phyloP scores from a whole-genome alignment of 2,888 invertebrate species.

The Acrobasis suavella region DNA sequence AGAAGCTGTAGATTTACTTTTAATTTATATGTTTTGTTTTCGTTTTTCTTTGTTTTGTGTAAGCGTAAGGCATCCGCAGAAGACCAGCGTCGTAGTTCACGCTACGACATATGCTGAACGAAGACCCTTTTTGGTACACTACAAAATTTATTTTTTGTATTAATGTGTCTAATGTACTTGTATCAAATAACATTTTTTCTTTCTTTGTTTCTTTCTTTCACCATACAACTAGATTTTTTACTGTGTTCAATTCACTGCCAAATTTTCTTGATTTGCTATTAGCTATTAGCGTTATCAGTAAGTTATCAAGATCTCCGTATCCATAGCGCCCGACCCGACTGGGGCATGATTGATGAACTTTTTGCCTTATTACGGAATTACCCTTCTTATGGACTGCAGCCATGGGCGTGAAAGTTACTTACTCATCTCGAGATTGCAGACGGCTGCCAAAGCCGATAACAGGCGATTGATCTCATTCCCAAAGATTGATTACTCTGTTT shows the following conservation, averaged over 20 bases:
- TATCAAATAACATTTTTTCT: too few relatives aligned
- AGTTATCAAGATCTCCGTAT: slow-evolving; percentile 49
- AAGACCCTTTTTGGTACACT: too few relatives aligned
- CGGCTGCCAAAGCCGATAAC: slow-evolving; percentile 58
- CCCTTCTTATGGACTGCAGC: slow-evolving; percentile 29
- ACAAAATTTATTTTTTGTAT: too few relatives aligned
- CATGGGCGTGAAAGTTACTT: slow-evolving; percentile 13
- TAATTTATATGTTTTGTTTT: too few relatives aligned
- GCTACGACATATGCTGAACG: too few relatives aligned
- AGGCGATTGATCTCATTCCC: slow-evolving; percentile 41
- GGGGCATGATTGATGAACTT: slow-evolving; percentile 74
- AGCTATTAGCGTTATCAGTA: slow-evolving; percentile 56
- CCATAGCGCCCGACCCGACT: slow-evolving; percentile 43
- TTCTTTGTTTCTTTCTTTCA: too few relatives aligned
- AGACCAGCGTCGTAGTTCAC: too few relatives aligned
- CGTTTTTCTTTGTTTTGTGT: too few relatives aligned
- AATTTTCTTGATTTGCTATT: slow-evolving; percentile 53
- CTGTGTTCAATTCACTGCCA: slow-evolving; percentile 43
- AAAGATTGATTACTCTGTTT: slow-evolving; percentile 34
- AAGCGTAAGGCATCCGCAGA: too few relatives aligned
- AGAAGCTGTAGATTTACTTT: too few relatives aligned
- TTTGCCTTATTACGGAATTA: slow-evolving; percentile 55
- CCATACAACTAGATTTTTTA: too few relatives aligned
- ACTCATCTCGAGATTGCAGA: slow-evolving; percentile 36
- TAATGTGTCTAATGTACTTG: too few relatives aligned